Evolutionary conservation across 2,113 vertebrate genomes (phyloP), one percentile per base, ranked within the genome.

Genomic region (Albula glossodonta): DNA sequence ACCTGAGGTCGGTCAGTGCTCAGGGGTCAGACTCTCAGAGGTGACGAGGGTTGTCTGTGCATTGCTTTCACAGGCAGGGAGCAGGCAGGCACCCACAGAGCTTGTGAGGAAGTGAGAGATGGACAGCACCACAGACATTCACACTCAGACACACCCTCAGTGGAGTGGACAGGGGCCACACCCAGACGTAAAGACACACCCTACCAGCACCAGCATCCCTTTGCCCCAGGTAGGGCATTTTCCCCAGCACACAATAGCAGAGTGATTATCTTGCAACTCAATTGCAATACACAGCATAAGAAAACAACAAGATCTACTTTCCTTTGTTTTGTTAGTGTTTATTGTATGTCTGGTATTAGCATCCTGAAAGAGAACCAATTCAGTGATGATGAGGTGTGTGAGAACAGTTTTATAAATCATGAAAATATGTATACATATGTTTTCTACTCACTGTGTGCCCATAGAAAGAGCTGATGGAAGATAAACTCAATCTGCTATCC

Each of bases 161-260:
- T 86, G 50, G 86, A 89, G 49, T 63, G 85, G 0, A 12, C 84
- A 41, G 88, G 25, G 83, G 86, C 48, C 51, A 56, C 86, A n/a
- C 82, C 78, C 52, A 48, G 12, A 41, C 7, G 74, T 83, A 92
- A 91, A 88, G 90, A 86, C 2, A 89, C 89, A 1, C 87, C 87
- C 1, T 90, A 90, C 85, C 90, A 90, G 86, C 90, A 89, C 87
- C 91, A 89, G 74, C 84, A 89, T 31, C 91, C 89, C 13, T 89
- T 90, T 63, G 81, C 87, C 50, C 85, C 92, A 89, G 92, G 92
- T 94, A 93, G 87, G 88, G 57, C 15, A 22, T 57, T 49, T 31
- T 3, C 22, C 19, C n/a, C 49, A 83, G 31, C 31, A 41, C 31
- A 41, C 31, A 41, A 41, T 41, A 41, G 31, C 31, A 41, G 31